Base-by-base conservation (phyloP, 2,888 invertebrate species). In the Brachypalpus laphriformis region DNA sequence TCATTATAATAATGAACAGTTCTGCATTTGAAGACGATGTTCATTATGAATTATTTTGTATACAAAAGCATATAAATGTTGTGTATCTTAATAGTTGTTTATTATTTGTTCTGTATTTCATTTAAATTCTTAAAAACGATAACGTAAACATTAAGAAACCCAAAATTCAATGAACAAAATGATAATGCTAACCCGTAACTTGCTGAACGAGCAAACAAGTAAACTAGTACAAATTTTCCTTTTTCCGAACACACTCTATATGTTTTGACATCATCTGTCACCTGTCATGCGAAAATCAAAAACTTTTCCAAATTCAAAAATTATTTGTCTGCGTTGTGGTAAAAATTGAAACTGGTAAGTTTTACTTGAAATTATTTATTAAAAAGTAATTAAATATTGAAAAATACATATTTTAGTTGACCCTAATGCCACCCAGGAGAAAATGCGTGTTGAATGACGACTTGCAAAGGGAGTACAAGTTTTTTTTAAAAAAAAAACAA, bases 331-430 rank as follows among this genome's bases (percentile, higher is more conserved):
- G 11, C 59, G 37, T 59, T 59, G 59, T 40, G 20, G 59, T 59
- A 18, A 40, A n/a, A n/a, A 20, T 25, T 25, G n/a, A n/a, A 59
- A 59, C 14, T 59, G 59, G 37, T 59, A 59, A 40, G n/a, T 40
- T 59, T 59, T 20, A 59, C n/a, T 20, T 59, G 20, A 59, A 18
- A 59, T 37, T 59, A 37, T 59, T 59, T 11, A 37, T 59, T 59
- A 8, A 59, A 59, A 59, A 37, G n/a, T 40, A 59, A 37, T 59
- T 31, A 14, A 42, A 59, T 5, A 59, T 40, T 22, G n/a, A 57
- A 18, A 20, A 40, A 22, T 22, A 61, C 25, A 14, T 42, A 22
- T 45, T 45, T 61, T n/a, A n/a, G n/a, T n/a, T n/a, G n/a, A n/a
- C n/a, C n/a, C 42, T 40, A 16, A 61, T 61, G 22, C 42, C 61